A percentile compares a stretch with the other conserved stretches of the same genome.
These are phyloP conservation scores for Onchidella celtica DNA, from an alignment of 2,888 invertebrate species.

Conservation along the genomic window DNA sequence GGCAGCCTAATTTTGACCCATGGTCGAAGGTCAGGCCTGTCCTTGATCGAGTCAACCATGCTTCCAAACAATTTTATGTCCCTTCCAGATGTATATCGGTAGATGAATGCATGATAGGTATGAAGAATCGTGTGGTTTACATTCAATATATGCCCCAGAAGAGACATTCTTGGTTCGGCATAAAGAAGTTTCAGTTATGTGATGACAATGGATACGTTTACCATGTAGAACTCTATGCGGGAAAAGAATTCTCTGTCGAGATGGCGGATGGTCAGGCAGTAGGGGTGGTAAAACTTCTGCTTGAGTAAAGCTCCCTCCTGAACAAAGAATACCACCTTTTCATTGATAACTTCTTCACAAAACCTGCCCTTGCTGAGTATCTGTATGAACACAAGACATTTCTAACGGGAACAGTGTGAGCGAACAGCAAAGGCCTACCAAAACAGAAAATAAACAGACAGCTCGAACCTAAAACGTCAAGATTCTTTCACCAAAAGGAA, in stretches of 20 bases:
- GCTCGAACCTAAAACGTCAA: background rate
- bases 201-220: constrained; percentile 24
- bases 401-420: constrained; percentile 42
- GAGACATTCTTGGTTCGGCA: constrained; percentile 41
- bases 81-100: constrained; percentile 18
- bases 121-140: constrained; percentile 36
- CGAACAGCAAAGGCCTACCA: constrained; percentile 29
- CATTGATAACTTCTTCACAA: constrained; percentile 48
- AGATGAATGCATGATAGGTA: constrained; percentile 46
- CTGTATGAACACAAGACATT: constrained; percentile 9
- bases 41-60: constrained; percentile 17
- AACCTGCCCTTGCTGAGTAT: constrained; percentile 35
- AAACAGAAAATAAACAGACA: background rate
- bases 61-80: constrained; percentile 4
- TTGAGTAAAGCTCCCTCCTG: constrained; percentile 4
- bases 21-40: constrained; percentile 39
- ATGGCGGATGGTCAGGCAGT: background rate
- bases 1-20: constrained; percentile 43
- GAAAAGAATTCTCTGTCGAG: constrained; percentile 22
- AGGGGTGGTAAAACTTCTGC: background rate
- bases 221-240: constrained; percentile 38
- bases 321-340: constrained; percentile 37
- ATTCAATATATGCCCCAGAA: constrained; percentile 48
- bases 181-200: constrained; percentile 40
- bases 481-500: background rate